A percentile compares a stretch with the other conserved stretches of the same genome.
Conservation (phyloP, 2,888 invertebrate genomes). For the Pegoplata infirma region DNA sequence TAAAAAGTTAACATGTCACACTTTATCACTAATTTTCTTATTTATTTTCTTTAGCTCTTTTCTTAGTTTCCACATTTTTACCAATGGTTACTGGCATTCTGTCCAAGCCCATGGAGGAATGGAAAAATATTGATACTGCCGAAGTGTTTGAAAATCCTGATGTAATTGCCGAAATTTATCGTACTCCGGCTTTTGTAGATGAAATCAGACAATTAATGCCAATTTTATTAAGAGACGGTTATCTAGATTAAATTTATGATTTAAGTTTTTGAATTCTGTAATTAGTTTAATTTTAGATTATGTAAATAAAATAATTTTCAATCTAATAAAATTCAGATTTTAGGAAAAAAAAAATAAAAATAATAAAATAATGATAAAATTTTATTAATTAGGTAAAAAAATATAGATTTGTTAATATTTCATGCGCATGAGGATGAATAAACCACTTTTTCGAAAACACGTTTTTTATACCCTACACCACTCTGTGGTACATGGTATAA, state of each 20-base stretch:
- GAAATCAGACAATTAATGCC: constrained; percentile 52
- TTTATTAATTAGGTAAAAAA: no score
- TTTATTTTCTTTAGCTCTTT: constrained; percentile 13
- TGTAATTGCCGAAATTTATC: background rate
- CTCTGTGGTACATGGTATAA: no score
- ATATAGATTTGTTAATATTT: no score
- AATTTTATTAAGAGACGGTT: constrained; percentile 46
- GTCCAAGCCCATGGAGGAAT: background rate
- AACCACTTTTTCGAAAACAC: no score
- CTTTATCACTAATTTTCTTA: no score
- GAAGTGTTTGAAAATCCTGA: constrained; percentile 32
- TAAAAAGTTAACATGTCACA: background rate
- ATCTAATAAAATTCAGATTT: no score
- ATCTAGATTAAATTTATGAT: constrained; percentile 53
- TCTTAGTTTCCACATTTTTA: constrained; percentile 16
- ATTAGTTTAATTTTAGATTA: no score
- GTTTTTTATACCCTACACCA: no score
- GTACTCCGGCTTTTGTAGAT: constrained; percentile 29
- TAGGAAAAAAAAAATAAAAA: no score
- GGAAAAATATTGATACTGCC: constrained; percentile 23
- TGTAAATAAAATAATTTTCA: no score
- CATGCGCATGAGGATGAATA: no score
- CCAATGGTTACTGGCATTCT: constrained; percentile 1
- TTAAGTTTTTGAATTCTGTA: background rate
- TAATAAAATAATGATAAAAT: no score